Base-by-base conservation (phyloP, 2,888 invertebrate genomes). In the Pseudococcus viburni region DNA sequence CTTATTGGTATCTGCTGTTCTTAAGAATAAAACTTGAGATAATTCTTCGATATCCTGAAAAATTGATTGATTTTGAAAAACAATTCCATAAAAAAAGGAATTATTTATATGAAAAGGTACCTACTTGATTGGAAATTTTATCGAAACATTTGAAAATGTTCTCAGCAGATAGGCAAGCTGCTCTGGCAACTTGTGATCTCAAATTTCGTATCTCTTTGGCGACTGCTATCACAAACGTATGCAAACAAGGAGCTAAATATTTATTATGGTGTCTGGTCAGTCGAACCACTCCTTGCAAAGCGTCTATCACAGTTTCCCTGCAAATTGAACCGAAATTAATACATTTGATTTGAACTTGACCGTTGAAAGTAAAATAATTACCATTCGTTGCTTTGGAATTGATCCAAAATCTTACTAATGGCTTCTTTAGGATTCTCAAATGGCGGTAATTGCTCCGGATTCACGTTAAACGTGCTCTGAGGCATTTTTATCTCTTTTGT, bases 1-100 rank as follows among this genome's bases (percentile, higher is more conserved):
- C 90, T 95, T 95, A 92, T 98, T 98, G 9, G 97, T 98, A 91
- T 99, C 99, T 0, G 98, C 97, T 85, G 97, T 96, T 89, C 98
- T 95, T 90, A 96, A 96, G 48, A 99, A 93, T 89, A 99, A 92
- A 12, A 96, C 95, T 33, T 94, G 94, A 0, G 95, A 95, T 86
- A 97, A 93, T 91, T 97, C 96, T 91, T 99, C 98, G 88, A 97
- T 93, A 92, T 98, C 98, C 92, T 96, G 92, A 73, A 90, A 80
- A 19, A 85, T 86, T 59, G 8, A 42, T 42, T 42, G 8, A 5
- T 42, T 42, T 42, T 42, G 8, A 8, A 42, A 7, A 42, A 42
- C 42, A 7, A 42, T 33, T 33, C 26, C 8, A 5, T 42, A 42
- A 42, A 42, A 42, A 42, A 42, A 42, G 8, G 5, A 42, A 42